Evolutionary conservation across 1,140 invertebrate species (phyloP), one percentile per base, ranked within the genome.

Genomic region (Aphelinus certus): DNA sequence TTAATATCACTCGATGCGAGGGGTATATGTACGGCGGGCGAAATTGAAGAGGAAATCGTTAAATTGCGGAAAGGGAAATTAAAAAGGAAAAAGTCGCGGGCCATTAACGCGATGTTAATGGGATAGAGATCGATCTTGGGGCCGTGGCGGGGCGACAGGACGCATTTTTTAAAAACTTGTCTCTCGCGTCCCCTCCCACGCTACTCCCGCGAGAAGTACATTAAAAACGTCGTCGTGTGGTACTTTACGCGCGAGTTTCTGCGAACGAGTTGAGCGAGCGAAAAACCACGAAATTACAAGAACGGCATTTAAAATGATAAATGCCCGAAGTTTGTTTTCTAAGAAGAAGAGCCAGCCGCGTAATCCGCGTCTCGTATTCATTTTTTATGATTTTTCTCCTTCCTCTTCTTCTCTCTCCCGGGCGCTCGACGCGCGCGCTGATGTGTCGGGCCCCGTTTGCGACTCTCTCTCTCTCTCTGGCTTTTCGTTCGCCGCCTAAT

Each of bases 241-340:
- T 65, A 75, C 46, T 75, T 75, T 69, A 69, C 49, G 46, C 62
- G 10, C 60, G 45, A 7, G 69, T 75, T 67, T 42, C 26, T 26
- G 26, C 26, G 26, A 26, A 3, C 66, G 73, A 75, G 70, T 42
- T 42, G 51, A 26, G 43, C 46, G 56, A 10, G 64, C 46, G 61
- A 70, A 69, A 69, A 69, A 65, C 73, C 67, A 56, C 67, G 73
- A 65, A 75, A 75, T 75, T 58, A 69, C 73, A 64, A 55, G 73
- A 69, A 70, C 60, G 61, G 61, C 61, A 70, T 70, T 75, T 64
- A 75, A 75, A 70, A 65, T 75, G 73, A 75, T 75, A 75, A 75
- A 75, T 70, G 73, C 46, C 67, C 5, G 26, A 42, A 57, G 60
- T 75, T 75, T 26, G 26, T 26, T 75, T 75, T 75, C 73, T 56